Base-by-base conservation (phyloP, 1,140 invertebrate species). In the Cyclina sinensis region DNA sequence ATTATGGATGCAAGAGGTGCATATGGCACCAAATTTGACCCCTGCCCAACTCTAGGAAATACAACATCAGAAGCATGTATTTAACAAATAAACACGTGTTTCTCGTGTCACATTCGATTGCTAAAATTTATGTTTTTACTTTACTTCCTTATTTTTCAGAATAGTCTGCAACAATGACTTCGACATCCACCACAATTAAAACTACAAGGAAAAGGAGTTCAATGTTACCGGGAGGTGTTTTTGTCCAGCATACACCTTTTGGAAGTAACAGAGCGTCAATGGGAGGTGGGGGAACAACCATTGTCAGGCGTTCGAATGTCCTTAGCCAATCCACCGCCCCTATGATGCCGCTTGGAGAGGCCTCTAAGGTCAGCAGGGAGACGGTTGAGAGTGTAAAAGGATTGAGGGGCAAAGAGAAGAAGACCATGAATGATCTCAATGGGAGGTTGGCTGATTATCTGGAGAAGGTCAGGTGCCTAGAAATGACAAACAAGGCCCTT, bases 331-430 rank as follows among this genome's bases (percentile, higher is more conserved):
- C 9, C 9, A 51, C 48, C 48, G 18, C 9, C 18, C 9, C 18
- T 18, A 51, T n/a, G n/a, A n/a, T n/a, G 14, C 81, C 73, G 3
- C 18, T 51, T 0, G 90, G 92, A 0, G 88, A 87, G 62, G 86
- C 86, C 43, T 51, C 54, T n/a, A 62, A 87, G n/a, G 27, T 57
- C 18, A 54, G 43, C 70, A 84, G 83, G 48, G 80, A 88, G 46
- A 24, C 73, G 0, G 84, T 86, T 0, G 21, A 73, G 9, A 70
- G 37, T 18, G 74, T 86, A 18, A 59, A 68, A 37, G 43, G 68
- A 16, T 27, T 32, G 12, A 59, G 84, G 35, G 79, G 73, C 11
- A 74, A 82, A 24, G 84, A 90, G 57, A 90, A 87, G 79, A 73
- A 65, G 35, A 68, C 81, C 14, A 39, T 82, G 65, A 18, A 35